phyloP scores from a whole-genome alignment of 2,113 vertebrate genomes.

The Meleagris gallopavo region DNA sequence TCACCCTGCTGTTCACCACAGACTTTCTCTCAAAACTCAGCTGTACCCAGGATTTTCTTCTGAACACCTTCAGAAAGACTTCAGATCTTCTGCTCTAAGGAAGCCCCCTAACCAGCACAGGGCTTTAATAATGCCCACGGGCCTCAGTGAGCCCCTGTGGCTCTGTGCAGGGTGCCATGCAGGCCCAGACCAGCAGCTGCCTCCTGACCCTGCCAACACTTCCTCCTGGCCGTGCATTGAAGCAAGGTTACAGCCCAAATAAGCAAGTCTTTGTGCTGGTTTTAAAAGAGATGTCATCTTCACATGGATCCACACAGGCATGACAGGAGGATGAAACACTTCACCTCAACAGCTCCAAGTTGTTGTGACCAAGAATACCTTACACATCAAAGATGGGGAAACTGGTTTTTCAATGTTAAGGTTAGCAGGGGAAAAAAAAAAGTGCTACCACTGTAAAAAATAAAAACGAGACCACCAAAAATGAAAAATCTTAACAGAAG shows the following conservation, averaged over 20 bases:
- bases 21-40: background rate
- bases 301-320: background rate
- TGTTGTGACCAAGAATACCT: background rate
- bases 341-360: background rate
- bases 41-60: background rate
- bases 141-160: accelerated
- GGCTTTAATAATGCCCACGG: accelerated
- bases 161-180: accelerated
- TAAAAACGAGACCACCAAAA: background rate
- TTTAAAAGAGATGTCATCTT: background rate
- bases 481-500: background rate
- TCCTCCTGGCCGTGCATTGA: background rate
- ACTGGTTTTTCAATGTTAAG: background rate
- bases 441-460: background rate
- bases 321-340: background rate
- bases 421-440: background rate
- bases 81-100: background rate
- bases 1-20: background rate
- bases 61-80: background rate
- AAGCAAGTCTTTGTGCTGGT: background rate
- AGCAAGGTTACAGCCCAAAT: background rate
- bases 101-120: background rate
- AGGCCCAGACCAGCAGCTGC: background rate
- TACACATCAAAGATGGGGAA: background rate
- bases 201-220: accelerated